phyloP scores from a whole-genome alignment of 2,888 invertebrate species.

The Operophtera brumata region DNA sequence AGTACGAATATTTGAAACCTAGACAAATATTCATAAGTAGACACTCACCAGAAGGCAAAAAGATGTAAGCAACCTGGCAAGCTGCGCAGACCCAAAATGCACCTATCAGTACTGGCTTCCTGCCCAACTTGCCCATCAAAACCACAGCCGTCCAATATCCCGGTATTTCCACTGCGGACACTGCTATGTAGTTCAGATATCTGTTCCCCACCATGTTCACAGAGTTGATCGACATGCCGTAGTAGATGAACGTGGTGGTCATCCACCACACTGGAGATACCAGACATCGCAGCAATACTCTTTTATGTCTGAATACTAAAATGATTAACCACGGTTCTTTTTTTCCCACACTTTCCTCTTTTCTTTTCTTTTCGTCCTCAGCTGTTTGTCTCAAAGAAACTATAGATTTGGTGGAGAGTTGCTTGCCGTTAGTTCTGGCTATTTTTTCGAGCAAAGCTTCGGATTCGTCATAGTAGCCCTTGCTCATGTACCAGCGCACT shows the following conservation, averaged over 20 bases:
- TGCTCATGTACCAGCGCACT: constrained; percentile 87
- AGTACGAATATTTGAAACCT: too few relatives aligned
- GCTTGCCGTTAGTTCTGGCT: constrained; percentile 78
- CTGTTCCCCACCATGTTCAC: constrained; percentile 83
- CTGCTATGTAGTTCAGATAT: constrained; percentile 83
- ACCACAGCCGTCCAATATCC: constrained; percentile 82
- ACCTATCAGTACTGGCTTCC: constrained; percentile 79
- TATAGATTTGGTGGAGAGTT: constrained; percentile 53
- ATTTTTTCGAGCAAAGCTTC: constrained; percentile 81
- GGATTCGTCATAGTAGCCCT: constrained; percentile 83
- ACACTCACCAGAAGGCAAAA: constrained; percentile 71
- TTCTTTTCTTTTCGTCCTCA: constrained; percentile 43
- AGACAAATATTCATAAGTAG: too few relatives aligned
- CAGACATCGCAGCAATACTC: constrained; percentile 43
- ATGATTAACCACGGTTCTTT: constrained; percentile 54
- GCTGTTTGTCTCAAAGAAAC: constrained; percentile 43
- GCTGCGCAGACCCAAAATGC: constrained; percentile 81
- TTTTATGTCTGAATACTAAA: constrained; percentile 49
- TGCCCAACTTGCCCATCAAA: constrained; percentile 81
- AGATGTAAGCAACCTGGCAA: constrained; percentile 79
- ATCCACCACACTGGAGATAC: constrained; percentile 82
- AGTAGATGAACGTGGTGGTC: constrained; percentile 83
- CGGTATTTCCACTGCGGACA: constrained; percentile 84
- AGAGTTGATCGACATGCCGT: constrained; percentile 84
- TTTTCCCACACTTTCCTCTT: not conserved